These are phyloP conservation scores for Tangara arthus DNA, from an alignment of 2,797 vertebrate species.

Conservation along the genomic window DNA sequence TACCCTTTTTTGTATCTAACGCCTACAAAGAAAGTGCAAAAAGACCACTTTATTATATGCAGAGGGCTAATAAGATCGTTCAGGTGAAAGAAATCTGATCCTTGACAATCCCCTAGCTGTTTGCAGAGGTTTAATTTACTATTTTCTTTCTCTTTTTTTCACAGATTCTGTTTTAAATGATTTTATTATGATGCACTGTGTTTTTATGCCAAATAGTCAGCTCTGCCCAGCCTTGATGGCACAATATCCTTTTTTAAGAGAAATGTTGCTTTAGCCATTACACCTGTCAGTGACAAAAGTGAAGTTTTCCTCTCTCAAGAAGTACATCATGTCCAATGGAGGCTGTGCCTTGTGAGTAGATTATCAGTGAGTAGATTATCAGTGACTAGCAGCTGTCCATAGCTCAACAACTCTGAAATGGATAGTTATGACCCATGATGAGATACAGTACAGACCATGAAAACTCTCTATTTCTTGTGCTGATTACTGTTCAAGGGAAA, in stretches of 20 bases:
- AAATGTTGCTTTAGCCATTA: not conserved
- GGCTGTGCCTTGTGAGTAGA: not conserved
- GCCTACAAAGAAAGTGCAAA: not conserved
- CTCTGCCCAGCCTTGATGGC: constrained; percentile 90
- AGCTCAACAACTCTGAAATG: not conserved
- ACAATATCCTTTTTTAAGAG: constrained; percentile 91
- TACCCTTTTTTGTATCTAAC: not conserved
- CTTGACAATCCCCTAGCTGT: not conserved
- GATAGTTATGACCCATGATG: not conserved
- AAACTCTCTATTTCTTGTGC: not conserved
- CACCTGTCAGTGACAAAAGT: not conserved
- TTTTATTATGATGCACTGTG: constrained; percentile 95
- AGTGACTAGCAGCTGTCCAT: not conserved
- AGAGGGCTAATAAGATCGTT: not conserved
- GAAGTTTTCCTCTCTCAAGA: not conserved
- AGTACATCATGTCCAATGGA: not conserved
- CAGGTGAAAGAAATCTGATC: not conserved
- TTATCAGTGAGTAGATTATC: not conserved
- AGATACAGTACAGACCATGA: not conserved
- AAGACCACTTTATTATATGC: not conserved
- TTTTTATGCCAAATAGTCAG: constrained; percentile 94
- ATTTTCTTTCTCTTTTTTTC: constrained; percentile 43
- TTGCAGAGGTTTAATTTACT: not conserved
- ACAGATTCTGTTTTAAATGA: constrained; percentile 91
- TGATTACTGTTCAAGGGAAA: not conserved